These are phyloP conservation scores for Mus musculus DNA, from an alignment of 2,113 vertebrate species.

Conservation along the genomic window DNA sequence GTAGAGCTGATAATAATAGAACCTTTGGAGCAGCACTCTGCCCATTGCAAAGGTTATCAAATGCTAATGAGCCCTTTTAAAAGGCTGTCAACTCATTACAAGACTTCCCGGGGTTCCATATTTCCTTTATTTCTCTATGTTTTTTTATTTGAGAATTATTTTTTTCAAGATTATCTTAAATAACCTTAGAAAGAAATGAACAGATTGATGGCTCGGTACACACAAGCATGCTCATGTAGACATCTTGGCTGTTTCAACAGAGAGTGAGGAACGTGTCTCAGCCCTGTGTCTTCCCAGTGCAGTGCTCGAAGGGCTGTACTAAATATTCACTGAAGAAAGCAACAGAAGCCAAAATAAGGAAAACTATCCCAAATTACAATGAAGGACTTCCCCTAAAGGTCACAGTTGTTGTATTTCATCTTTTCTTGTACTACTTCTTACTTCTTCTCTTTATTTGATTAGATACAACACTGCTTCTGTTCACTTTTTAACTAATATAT, in stretches of 20 bases:
- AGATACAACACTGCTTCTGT: not conserved
- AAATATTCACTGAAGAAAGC: not conserved
- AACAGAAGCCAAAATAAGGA: not conserved
- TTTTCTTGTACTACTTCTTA: not conserved
- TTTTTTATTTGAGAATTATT: slow-evolving; percentile 41
- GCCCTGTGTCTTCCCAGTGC: not conserved
- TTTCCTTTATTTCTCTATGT: slow-evolving; percentile 28
- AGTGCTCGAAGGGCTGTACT: not conserved
- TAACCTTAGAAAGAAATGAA: not conserved
- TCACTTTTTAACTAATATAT: not conserved
- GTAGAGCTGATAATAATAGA: slow-evolving; percentile 67
- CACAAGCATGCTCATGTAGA: not conserved
- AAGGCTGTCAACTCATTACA: slow-evolving; percentile 34
- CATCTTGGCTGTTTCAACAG: not conserved
- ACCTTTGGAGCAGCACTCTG: slow-evolving; percentile 60
- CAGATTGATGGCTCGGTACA: not conserved
- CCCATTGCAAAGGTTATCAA: slow-evolving; percentile 71
- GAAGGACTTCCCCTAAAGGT: not conserved
- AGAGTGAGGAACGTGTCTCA: not conserved
- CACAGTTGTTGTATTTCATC: not conserved
- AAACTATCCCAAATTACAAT: not conserved
- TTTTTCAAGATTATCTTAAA: slow-evolving; percentile 44
- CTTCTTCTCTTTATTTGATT: not conserved
- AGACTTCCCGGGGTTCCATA: not conserved
- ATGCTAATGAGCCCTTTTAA: slow-evolving; percentile 74